Evolutionary conservation across 2,113 vertebrate genomes (phyloP), one percentile per base, ranked within the genome.

Genomic region (Proteles cristata): DNA sequence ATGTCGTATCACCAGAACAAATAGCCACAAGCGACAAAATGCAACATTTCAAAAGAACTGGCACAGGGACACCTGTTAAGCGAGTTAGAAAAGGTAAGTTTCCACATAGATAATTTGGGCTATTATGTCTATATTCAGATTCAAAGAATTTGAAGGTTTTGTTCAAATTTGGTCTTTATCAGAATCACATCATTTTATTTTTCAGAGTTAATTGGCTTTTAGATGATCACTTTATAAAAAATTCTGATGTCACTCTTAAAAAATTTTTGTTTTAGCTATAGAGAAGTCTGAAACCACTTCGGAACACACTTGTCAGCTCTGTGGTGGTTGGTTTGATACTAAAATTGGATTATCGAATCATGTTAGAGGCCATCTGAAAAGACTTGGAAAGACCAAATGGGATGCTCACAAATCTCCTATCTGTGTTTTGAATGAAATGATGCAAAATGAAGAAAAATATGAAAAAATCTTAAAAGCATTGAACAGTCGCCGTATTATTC

Each of bases 301-400:
- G 93, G 99, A 99, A 98, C 99, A 99, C 97, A 99, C 98, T 0
- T 99, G 99, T 98, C 99, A 99, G 74, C 98, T 99, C 94, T 99
- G 99, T 97, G 99, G 99, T 97, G 99, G 99, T 96, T 99, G 99
- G 99, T 99, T 99, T 80, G 99, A 99, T 98, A 99, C 99, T 81
- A 99, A 99, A 99, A 99, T 99, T 93, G 99, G 99, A 98, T 99
- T 99, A 97, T 99, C 99, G 98, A 99, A 99, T 98, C 99, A 99
- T 43, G 99, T 99, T 96, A 99, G 99, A 98, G 99, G 99, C 98
- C 99, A 99, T 98, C 98, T 99, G 97, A 99, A 99, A 98, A 99
- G 99, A 97, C 99, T 99, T 92, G 99, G 99, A 88, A 99, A 99
- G 98, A 99, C 99, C 92, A 99, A 99, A 87, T 99, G 98, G 98